Base-by-base conservation (phyloP, 2,113 vertebrate genomes). In the Paracyprichromis sp. region DNA sequence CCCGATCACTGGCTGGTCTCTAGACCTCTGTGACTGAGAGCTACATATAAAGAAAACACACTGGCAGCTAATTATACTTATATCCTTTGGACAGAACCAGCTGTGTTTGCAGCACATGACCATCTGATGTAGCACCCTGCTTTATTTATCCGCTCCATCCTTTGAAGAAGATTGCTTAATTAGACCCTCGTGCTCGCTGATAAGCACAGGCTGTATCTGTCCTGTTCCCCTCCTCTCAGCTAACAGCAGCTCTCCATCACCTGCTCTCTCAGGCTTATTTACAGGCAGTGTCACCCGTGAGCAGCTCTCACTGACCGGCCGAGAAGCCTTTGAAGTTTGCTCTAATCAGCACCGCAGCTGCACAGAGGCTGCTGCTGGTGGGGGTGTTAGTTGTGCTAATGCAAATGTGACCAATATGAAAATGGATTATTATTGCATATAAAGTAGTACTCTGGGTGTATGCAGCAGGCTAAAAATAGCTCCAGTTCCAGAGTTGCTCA, bases 301-400 rank as follows among this genome's bases (percentile, higher is more conserved):
- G 82, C 79, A 13, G 76, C 9, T 61, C 63, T 80, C 47, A 12
- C 53, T 88, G 92, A 90, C 91, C 86, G 45, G 82, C 87, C 56
- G 24, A 43, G 56, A 78, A 90, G 87, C 90, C 92, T 95, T 96
- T 94, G 92, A 95, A 93, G 93, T 94, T 92, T 9, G n/a, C 83
- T 85, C 63, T 92, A 90, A 94, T 95, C 91, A 90, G 85, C 87
- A 21, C n/a, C 6, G n/a, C 84, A 86, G 90, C 92, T 90, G 84
- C 90, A 83, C 43, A 31, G 71, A 89, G 84, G 26, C 12, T 50
- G 57, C 19, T 47, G 80, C 73, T 78, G 66, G 26, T 24, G 34
- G 73, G 63, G 69, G 21, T 83, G 85, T 88, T 91, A 90, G 87
- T 84, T 82, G 83, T 92, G 73, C 89, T 43, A 91, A 95, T 95